Conservation (phyloP, 2,797 vertebrate genomes). For the Pangasius larnaudii region DNA sequence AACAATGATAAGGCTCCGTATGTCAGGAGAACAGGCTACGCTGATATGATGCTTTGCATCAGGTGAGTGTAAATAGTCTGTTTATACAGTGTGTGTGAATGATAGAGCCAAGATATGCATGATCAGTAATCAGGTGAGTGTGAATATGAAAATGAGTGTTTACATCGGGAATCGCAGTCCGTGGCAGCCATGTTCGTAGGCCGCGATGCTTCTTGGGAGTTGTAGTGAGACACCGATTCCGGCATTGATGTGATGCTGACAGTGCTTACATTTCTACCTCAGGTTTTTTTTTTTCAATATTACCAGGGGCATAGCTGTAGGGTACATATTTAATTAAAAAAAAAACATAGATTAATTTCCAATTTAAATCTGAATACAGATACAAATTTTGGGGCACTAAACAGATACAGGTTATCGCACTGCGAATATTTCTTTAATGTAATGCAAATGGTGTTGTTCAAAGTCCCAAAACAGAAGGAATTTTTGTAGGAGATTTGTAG, state of each 20-base stretch:
- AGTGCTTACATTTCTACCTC: neutral
- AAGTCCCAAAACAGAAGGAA: conserved; percentile 16
- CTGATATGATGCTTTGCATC: neutral
- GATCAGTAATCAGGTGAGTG: neutral
- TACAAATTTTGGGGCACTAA: neutral
- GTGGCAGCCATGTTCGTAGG: too few relatives aligned
- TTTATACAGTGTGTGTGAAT: neutral
- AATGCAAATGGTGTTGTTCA: neutral
- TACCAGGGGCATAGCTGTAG: neutral
- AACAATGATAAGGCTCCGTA: neutral
- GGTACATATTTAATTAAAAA: neutral
- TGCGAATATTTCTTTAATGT: neutral
- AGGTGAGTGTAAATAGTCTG: neutral
- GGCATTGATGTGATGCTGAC: neutral
- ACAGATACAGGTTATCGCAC: neutral
- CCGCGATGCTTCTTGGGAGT: neutral
- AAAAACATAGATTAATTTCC: neutral
- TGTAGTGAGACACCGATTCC: neutral
- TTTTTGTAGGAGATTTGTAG: conserved; percentile 17
- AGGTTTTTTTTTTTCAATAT: neutral
- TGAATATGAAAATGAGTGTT: neutral
- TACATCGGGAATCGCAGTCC: neutral
- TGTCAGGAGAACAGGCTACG: neutral
- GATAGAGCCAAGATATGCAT: neutral
- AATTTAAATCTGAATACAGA: neutral